Evolutionary conservation across 2,888 invertebrate species (phyloP), one percentile per base, ranked within the genome.

Genomic region (Patella caerulea): DNA sequence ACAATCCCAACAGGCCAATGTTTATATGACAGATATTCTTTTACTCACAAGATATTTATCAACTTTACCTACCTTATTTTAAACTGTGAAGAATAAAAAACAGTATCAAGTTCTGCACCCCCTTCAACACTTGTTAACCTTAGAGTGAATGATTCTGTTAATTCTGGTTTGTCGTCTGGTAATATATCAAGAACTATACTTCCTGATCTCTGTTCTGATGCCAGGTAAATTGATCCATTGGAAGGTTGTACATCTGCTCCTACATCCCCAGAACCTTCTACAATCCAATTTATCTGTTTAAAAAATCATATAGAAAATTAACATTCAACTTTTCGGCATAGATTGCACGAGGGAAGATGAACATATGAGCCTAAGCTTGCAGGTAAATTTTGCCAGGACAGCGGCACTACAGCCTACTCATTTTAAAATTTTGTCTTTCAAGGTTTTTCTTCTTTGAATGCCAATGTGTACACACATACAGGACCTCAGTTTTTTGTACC

Each of bases 101-200:
- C 75, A 2, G 74, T 75, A 78, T 89, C 89, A 34, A 91, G 85
- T 75, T 89, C 88, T 12, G 90, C 91, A 12, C 91, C 91, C n/a
- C 90, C 91, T n/a, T 87, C 84, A 45, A 89, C 85, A 14, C 81
- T 80, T 2, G 81, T 82, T 34, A 91, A 79, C 4, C 80, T 79
- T 54, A 91, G 73, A 17, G 76, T 79, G 80, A 87, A 91, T 17
- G 79, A 81, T 80, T 91, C 90, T 24, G 86, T 87, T 45, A 91
- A 81, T 78, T 91, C 91, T 7, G 91, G 88, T 12, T 84, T 74
- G 12, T 82, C 85, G 77, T 91, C 91, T 34, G 90, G 85, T 69
- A 90, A 72, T 3, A 91, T 82, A 54, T 84, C 80, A n/a, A 91
- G 71, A n/a, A 74, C 83, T 17, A 91, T 88, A 72, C 84, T 78